Evolutionary conservation across 2,888 invertebrate genomes (phyloP).

Genomic region (Yponomeuta plumbellus): DNA sequence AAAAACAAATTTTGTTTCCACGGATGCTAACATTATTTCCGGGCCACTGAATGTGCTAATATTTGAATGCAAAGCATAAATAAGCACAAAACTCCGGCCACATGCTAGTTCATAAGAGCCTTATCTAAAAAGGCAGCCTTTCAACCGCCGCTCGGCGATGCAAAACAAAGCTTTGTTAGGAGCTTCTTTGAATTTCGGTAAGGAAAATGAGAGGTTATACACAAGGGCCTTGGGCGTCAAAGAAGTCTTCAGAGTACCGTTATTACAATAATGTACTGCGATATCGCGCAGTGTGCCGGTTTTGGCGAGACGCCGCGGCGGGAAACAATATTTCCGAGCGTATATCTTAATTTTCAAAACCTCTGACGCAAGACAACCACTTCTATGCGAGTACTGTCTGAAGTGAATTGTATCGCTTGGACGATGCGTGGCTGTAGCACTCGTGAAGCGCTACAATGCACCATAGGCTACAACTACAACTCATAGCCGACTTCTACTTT

Average conservation of each 20-base stretch:
- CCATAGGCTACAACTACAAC: no score
- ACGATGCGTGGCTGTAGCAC: no score
- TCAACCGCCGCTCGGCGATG: constrained; percentile 66
- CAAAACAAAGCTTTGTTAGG: constrained; percentile 74
- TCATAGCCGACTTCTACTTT: no score
- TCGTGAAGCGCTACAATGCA: no score
- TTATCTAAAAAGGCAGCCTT: constrained; percentile 74
- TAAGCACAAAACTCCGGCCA: constrained; percentile 56
- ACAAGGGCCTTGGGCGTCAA: constrained; percentile 60
- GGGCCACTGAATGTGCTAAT: neutral
- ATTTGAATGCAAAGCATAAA: neutral
- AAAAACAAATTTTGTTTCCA: neutral
- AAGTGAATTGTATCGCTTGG: no score
- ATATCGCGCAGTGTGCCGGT: constrained; percentile 41
- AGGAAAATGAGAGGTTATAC: constrained; percentile 72
- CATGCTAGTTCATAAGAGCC: constrained; percentile 67
- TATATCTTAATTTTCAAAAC: neutral
- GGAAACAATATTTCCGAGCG: constrained; percentile 8
- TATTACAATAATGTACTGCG: constrained; percentile 70
- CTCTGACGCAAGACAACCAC: neutral
- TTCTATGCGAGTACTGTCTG: neutral
- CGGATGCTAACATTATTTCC: neutral
- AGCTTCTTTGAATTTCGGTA: constrained; percentile 73
- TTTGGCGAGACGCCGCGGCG: constrained; percentile 10
- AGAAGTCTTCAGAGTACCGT: constrained; percentile 61